Evolutionary conservation across 2,113 vertebrate genomes (phyloP).

Genomic region (Muntiacus muntjak): DNA sequence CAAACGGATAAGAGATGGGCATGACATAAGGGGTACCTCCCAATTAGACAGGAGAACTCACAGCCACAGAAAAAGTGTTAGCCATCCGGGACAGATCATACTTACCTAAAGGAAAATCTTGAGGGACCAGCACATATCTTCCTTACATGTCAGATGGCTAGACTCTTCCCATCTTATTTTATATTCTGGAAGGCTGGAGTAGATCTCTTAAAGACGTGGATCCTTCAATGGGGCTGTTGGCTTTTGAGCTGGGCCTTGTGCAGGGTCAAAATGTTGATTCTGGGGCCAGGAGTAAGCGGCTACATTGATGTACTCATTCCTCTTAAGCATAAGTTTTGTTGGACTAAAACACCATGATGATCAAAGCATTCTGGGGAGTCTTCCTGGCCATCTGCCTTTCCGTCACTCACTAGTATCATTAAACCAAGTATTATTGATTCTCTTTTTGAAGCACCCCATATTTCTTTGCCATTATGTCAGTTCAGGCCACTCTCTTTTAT

Average conservation of each 20-base stretch:
- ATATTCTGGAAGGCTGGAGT: neutral
- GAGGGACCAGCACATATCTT: neutral
- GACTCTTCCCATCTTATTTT: neutral
- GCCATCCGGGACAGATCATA: neutral
- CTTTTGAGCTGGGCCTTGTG: neutral
- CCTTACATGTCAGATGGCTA: neutral
- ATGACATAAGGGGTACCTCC: neutral
- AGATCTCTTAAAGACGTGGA: neutral
- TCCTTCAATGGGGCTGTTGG: neutral
- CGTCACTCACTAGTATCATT: neutral
- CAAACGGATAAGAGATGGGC: neutral
- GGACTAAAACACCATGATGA: neutral
- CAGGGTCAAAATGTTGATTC: neutral
- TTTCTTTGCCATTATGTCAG: neutral
- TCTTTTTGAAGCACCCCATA: neutral
- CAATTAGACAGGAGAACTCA: neutral
- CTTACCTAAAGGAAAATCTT: neutral
- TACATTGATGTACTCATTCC: neutral
- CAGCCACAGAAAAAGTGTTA: neutral
- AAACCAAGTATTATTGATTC: neutral
- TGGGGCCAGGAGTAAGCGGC: neutral
- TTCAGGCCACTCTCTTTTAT: neutral
- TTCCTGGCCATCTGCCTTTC: neutral
- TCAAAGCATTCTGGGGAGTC: neutral
- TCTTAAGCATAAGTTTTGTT: neutral